Evolutionary conservation across 2,113 vertebrate species (phyloP).

Genomic region (Pseudopodoces humilis): DNA sequence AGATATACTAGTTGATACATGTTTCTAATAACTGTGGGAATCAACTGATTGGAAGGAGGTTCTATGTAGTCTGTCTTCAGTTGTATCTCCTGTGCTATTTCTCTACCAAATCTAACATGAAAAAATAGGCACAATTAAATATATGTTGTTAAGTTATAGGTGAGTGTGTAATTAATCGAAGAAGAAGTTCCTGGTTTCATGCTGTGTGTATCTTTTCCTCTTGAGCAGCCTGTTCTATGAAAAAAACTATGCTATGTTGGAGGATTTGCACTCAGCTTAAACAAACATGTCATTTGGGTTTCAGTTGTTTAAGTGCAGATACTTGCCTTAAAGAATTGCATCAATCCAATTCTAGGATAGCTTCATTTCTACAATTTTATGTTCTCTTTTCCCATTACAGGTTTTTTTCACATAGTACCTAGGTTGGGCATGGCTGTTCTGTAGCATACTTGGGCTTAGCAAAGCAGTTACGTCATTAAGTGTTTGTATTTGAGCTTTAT

Average conservation of each 20-base stretch:
- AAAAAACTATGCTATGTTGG: background rate
- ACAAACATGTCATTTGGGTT: background rate
- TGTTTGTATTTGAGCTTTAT: background rate
- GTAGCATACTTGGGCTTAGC: background rate
- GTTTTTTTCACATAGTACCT: background rate
- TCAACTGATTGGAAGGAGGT: background rate
- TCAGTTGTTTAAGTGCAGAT: background rate
- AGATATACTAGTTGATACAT: accelerated
- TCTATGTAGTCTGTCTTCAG: background rate
- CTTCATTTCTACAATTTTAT: background rate
- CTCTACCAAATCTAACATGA: background rate
- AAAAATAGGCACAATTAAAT: background rate
- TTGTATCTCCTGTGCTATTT: background rate
- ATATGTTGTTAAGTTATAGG: background rate
- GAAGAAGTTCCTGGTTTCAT: background rate
- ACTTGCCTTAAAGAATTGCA: background rate
- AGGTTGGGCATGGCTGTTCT: background rate
- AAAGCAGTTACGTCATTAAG: background rate
- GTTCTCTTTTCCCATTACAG: background rate
- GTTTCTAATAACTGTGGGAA: background rate
- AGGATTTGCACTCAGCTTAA: background rate
- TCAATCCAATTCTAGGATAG: background rate
- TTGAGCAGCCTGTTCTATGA: background rate
- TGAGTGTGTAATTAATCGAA: background rate
- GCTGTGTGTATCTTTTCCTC: background rate